A percentile compares a stretch with the other conserved stretches of the same genome.
Evolutionary conservation across 2,797 vertebrate species (phyloP).

Genomic region (Takifugu rubripes): DNA sequence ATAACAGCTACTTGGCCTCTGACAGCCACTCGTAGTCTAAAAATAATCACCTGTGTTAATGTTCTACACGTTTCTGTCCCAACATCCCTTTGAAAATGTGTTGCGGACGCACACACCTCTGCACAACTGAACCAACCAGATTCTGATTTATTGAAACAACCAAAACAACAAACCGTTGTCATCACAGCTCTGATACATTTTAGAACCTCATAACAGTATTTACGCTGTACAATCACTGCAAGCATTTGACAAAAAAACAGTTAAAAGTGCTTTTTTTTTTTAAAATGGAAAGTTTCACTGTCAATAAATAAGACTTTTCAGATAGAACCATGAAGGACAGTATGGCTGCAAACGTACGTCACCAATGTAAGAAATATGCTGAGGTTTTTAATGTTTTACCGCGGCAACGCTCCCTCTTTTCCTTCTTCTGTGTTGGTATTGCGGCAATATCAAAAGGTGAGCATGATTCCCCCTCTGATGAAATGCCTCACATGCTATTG

Average conservation of each 20-base stretch:
- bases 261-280: constrained; percentile 67
- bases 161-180: not conserved
- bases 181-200: constrained; percentile 56
- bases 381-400: constrained; percentile 53
- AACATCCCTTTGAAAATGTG: not conserved
- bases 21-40: constrained; percentile 6
- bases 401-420: constrained; percentile 37
- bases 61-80: not conserved
- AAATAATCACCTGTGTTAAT: constrained; percentile 16
- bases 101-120: not conserved
- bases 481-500: constrained; percentile 39
- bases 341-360: constrained; percentile 55
- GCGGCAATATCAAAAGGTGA: constrained; percentile 35
- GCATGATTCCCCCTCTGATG: constrained; percentile 48
- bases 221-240: constrained; percentile 69
- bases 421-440: constrained; percentile 29
- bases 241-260: constrained; percentile 59
- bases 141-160: constrained; percentile 17
- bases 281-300: constrained; percentile 51
- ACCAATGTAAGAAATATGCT: constrained; percentile 35
- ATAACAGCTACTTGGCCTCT: constrained; percentile 29
- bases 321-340: constrained; percentile 59
- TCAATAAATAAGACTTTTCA: constrained; percentile 72
- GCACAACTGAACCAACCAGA: constrained; percentile 14
- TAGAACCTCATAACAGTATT: constrained; percentile 65